A percentile compares a stretch with the other conserved stretches of the same genome.
These are phyloP conservation scores for Brachyptera putata DNA, from an alignment of 2,888 invertebrate species.

Conservation along the genomic window DNA sequence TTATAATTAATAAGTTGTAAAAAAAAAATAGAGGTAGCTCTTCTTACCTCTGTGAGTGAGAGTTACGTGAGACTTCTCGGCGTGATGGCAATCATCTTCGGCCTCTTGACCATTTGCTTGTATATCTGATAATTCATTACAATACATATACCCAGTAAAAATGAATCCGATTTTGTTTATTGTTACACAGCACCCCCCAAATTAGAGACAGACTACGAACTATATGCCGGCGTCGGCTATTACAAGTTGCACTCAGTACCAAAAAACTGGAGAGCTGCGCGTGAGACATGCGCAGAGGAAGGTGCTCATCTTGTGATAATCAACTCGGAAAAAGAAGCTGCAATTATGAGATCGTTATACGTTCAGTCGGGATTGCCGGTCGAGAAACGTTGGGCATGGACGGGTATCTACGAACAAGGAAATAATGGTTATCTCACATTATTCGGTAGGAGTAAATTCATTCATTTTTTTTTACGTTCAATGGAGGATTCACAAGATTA, in stretches of 20 bases:
- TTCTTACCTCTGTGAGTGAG: too few species aligned
- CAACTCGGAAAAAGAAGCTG: conserved; percentile 31
- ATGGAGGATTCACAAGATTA: too few species aligned
- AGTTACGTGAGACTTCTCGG: too few species aligned
- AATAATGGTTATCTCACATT: conserved; percentile 27
- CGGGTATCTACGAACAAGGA: conserved; percentile 32
- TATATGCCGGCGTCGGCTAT: conserved; percentile 24
- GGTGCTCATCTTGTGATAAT: conserved; percentile 34
- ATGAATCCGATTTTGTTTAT: too few species aligned
- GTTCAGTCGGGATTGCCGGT: conserved; percentile 8
- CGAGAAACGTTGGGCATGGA: conserved; percentile 20
- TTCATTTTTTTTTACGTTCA: too few species aligned
- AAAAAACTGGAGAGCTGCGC: conserved; percentile 12
- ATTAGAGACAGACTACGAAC: conserved; percentile 25
- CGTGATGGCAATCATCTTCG: too few species aligned
- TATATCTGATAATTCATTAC: too few species aligned
- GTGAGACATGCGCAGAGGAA: conserved; percentile 19
- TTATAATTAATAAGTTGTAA: too few species aligned
- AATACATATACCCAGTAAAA: too few species aligned
- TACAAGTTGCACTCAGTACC: conserved; percentile 23
- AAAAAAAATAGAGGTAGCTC: too few species aligned
- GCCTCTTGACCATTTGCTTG: too few species aligned
- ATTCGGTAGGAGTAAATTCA: conserved; percentile 12
- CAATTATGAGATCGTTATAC: conserved; percentile 27
- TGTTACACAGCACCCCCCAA: conserved; percentile 22